Conservation (phyloP, 2,888 invertebrate species). For the Athalia circularis region DNA sequence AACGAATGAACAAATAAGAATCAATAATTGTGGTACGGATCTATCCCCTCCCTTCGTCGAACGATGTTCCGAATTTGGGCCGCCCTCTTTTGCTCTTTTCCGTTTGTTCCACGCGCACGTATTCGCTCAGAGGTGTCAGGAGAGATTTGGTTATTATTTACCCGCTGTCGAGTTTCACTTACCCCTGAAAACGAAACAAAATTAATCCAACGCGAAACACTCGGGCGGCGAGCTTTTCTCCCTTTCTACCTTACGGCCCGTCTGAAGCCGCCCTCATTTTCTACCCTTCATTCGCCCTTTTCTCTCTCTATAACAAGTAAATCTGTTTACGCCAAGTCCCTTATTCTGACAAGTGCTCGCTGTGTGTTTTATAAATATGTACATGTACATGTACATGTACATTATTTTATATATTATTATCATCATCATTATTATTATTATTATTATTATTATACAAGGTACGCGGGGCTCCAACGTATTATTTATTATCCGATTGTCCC, state of each 20-base stretch:
- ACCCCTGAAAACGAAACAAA: conserved; percentile 35
- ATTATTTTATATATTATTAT: too few species aligned
- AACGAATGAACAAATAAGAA: too few species aligned
- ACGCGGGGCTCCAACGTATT: too few species aligned
- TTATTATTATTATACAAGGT: too few species aligned
- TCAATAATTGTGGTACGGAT: too few species aligned
- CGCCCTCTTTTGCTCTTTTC: too few species aligned
- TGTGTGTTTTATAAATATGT: background rate
- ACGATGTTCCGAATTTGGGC: conserved; percentile 3
- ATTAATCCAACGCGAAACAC: conserved; percentile 38
- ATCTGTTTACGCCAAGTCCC: conserved; percentile 27
- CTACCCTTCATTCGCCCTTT: background rate
- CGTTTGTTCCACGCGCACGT: background rate
- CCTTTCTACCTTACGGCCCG: background rate
- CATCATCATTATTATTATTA: too few species aligned
- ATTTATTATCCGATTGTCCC: too few species aligned
- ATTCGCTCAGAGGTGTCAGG: conserved; percentile 20
- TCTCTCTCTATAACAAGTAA: background rate
- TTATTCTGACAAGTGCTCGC: background rate
- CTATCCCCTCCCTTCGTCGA: too few species aligned
- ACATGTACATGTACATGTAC: too few species aligned
- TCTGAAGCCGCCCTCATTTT: background rate
- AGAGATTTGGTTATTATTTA: conserved; percentile 34
- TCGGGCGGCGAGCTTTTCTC: background rate
- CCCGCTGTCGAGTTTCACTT: conserved; percentile 42